Base-by-base conservation (phyloP, 2,888 invertebrate genomes). In the Nemapogon koenigi region DNA sequence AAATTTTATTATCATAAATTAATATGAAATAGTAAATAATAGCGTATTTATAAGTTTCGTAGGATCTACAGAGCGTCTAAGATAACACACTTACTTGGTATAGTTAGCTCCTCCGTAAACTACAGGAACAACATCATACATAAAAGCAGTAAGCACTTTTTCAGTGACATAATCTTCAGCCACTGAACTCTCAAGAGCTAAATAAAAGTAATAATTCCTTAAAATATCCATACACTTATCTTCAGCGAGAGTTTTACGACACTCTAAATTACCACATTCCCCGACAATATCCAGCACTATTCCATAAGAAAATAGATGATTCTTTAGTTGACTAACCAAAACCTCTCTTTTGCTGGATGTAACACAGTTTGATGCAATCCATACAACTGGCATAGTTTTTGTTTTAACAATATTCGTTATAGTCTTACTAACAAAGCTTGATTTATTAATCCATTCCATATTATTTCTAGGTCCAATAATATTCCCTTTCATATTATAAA, bases 161-260 rank as follows among this genome's bases (percentile, higher is more conserved):
- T 51, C 46, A 0, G 67, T 68, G 1, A 71, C 43, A 43, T 50
- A 72, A 46, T 69, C 69, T 78, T 54, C 55, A 46, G 88, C 84
- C 42, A 87, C 66, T 8, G 88, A 86, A 57, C 89, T 89, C 59
- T 90, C 89, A 51, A 90, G 83, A 1, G 83, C 81, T 28, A 89
- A 59, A 50, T 89, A 89, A 55, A 89, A 90, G 53, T 83, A 88
- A 56, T 89, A 90, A 38, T 82, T 68, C 31, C 68, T 67, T 15
- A 81, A 36, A 39, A 58, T 67, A 49, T 59, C 64, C 38, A 63
- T 64, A 43, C 70, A 75, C 40, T 86, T 75, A 10, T 58, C 65
- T 0, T 64, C 51, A 1, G 53, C 55, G 52, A 65, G 57, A 0
- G 57, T 53, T 25, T 48, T 57, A 18, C 55, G 54, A 41, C 70